Conservation (phyloP, 2,797 vertebrate genomes). For the Trematomus bernacchii region DNA sequence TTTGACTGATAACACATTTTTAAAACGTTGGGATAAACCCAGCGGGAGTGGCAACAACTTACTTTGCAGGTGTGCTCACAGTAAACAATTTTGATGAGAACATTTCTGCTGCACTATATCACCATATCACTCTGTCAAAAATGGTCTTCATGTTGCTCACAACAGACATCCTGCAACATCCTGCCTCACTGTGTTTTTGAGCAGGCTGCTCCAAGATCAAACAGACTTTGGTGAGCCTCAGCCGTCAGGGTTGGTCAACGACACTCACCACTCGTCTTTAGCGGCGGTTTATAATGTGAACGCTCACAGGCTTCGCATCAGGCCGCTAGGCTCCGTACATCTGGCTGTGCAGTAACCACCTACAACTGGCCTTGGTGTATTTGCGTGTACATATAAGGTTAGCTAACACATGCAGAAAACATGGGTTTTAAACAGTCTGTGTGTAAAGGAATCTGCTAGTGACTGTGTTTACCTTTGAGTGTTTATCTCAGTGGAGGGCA, state of each 20-base stretch:
- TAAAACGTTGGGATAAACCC: neutral
- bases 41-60: neutral
- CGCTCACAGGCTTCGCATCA: conserved; percentile 17
- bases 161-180: conserved; percentile 3
- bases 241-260: conserved; percentile 37
- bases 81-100: neutral
- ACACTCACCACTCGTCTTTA: conserved; percentile 32
- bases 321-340: conserved; percentile 27
- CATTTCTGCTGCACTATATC: conserved; percentile 6
- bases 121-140: conserved; percentile 12
- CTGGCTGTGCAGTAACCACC: conserved; percentile 6
- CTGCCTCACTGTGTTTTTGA: conserved; percentile 21
- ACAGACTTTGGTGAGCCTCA: conserved; percentile 45
- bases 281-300: conserved; percentile 22
- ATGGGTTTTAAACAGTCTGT: conserved; percentile 21
- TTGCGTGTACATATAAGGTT: conserved; percentile 13
- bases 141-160: conserved; percentile 10
- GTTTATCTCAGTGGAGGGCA: conserved; percentile 33
- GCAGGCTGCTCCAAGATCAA: conserved; percentile 35
- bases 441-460: conserved; percentile 12
- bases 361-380: neutral
- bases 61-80: neutral
- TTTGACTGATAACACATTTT: neutral
- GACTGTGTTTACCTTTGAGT: conserved; percentile 34
- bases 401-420: neutral